Evolutionary conservation across 2,113 vertebrate species (phyloP).

Genomic region (Paracanthobrama guichenoti): DNA sequence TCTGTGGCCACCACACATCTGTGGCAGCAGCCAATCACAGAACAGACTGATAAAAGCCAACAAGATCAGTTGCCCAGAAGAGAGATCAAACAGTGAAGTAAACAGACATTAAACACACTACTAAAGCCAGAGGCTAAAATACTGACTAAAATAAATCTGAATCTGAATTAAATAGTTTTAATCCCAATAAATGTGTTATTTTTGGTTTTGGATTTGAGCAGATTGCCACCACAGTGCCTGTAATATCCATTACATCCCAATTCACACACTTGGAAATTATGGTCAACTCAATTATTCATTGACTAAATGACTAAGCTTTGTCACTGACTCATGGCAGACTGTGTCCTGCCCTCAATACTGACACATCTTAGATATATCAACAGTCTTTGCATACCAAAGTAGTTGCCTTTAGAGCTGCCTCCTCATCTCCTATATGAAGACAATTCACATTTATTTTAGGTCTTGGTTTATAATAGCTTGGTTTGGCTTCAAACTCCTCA

Average conservation of each 20-base stretch:
- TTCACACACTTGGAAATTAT: conserved; percentile 34
- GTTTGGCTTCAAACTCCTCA: neutral
- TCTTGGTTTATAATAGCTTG: neutral
- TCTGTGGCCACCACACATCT: neutral
- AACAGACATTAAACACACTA: neutral
- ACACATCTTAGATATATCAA: neutral
- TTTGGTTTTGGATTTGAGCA: neutral
- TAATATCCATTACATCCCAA: conserved; percentile 5
- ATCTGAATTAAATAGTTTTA: neutral
- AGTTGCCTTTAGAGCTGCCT: neutral
- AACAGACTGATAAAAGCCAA: conserved; percentile 12
- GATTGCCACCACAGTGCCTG: neutral
- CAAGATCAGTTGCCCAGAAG: neutral
- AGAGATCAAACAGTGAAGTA: neutral
- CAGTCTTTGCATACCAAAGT: conserved; percentile 4
- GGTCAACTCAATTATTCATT: conserved; percentile 41
- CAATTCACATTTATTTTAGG: neutral
- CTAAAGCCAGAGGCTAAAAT: neutral
- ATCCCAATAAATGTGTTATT: neutral
- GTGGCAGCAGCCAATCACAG: conserved; percentile 25
- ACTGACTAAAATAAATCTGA: neutral
- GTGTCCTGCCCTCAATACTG: conserved; percentile 1
- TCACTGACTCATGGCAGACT: neutral
- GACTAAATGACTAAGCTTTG: conserved; percentile 8
- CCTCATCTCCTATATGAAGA: neutral